Base-by-base conservation (phyloP, 1,140 invertebrate species). In the Diplogasteroides magnus region DNA sequence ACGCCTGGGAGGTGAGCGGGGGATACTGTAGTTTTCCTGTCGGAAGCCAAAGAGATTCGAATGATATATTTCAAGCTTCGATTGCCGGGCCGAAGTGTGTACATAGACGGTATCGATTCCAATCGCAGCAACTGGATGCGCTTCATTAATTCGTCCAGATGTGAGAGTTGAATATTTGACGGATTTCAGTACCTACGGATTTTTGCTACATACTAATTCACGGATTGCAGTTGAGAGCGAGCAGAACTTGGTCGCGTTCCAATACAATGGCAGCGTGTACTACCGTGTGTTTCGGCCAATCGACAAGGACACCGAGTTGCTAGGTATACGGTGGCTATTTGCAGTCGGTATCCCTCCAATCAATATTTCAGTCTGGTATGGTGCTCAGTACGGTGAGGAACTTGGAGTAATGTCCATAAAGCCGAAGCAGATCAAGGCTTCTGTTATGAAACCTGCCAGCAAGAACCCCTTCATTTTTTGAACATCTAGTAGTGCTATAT, bases 161-260 rank as follows among this genome's bases (percentile, higher is more conserved):
- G 37, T 48, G 19, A 59, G 57, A n/a, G 19, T n/a, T 13, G n/a
- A 26, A 31, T 0, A 13, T 29, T 48, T 64, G 14, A 31, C 11
- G 0, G 14, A 64, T 64, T 64, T 64, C 28, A 64, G 14, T 64
- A 48, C 28, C 23, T 48, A 64, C 28, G 55, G 11, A 57, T 64
- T 64, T 26, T 26, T 64, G 14, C 26, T 61, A 61, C 15, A 61
- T 56, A 0, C 23, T 56, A 56, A 56, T 15, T 56, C 0, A 19
- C 15, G 15, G 23, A 19, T 56, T 56, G 15, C 0, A 61, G 59
- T n/a, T 23, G 61, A 68, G 2, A 0, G 26, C 1, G 60, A 67
- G 60, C 66, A 68, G 27, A 68, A 68, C 57, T 15, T 37, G 14
- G 1, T 64, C 25, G 66, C 66, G 15, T 68, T 68, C 32, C 66